Evolutionary conservation across 2,797 vertebrate genomes (phyloP), one percentile per base, ranked within the genome.

Genomic region (Phoxinus dragarum): DNA sequence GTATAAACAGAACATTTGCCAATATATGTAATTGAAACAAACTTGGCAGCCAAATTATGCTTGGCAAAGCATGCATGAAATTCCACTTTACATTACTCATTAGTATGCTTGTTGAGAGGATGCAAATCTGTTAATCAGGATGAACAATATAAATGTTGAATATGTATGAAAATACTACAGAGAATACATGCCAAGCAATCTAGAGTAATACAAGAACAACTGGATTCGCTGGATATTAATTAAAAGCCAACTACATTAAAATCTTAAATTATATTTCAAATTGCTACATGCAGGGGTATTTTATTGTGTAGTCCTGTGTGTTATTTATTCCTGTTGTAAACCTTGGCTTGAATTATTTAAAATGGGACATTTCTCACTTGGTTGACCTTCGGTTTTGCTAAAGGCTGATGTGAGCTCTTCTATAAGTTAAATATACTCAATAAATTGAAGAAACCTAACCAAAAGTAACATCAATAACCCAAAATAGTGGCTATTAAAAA

Each of bases 51-150:
- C n/a, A 78, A 78, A 64, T 64, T 17, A 64, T 78, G 76, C 44
- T 78, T 78, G 76, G 76, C 76, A 78, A 78, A 21, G 56, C 38
- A 61, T 78, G 54, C 76, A 44, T 78, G 38, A 40, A 64, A 78
- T 78, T 64, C 23, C 56, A 64, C n/a, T 3, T 42, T 42, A 42
- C 56, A 61, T 61, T 61, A 42, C 52, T 77, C 75, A 77, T 77
- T 61, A 27, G 52, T 77, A 61, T 56, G 36, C 38, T 44, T 64
- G 76, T 61, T 40, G 75, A 27, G 54, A 61, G 54, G 38, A 78
- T 42, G 38, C 54, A 78, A 77, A 78, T 78, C 56, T 78, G 76
- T 64, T 78, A 16, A 61, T 77, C 14, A 27, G 4, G 3, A 42
- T 64, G n/a, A 78, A 78, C 56, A 44, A 78, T 44, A 78, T 44